Conservation (phyloP, 2,797 vertebrate species). For the Sphenodon punctatus region DNA sequence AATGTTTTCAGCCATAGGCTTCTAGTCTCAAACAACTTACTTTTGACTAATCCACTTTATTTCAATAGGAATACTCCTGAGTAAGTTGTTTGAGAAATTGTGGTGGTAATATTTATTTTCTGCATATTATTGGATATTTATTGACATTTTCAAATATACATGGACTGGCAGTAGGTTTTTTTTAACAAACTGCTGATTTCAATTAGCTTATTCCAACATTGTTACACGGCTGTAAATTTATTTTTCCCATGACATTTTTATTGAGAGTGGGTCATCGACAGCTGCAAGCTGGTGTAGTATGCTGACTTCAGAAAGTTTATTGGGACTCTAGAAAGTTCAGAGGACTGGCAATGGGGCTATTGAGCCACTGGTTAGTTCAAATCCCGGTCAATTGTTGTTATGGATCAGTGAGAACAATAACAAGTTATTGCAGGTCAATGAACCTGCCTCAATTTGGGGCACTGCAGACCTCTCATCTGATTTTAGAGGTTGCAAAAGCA, state of each 20-base stretch:
- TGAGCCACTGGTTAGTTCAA: background rate
- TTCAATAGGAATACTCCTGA: no score
- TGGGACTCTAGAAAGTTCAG: background rate
- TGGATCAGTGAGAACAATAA: constrained; percentile 36
- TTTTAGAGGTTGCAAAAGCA: constrained; percentile 18
- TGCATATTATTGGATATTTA: no score
- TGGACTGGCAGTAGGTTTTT: no score
- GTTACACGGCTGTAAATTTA: constrained; percentile 8
- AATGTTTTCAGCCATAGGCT: no score
- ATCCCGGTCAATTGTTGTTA: constrained; percentile 9
- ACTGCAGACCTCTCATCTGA: background rate
- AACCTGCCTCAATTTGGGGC: background rate
- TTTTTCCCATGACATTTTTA: background rate
- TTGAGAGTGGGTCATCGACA: background rate
- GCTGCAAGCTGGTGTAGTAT: background rate
- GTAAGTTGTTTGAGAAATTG: no score
- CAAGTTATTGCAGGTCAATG: constrained; percentile 30
- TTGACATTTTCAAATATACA: no score
- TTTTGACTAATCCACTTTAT: no score
- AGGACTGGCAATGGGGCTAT: background rate
- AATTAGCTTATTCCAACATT: constrained; percentile 2
- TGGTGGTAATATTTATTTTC: no score
- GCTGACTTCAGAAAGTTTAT: background rate
- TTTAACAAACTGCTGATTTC: no score
- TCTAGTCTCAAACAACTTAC: no score